Conservation (phyloP, 2,113 vertebrate genomes). For the Percina caprodes region DNA sequence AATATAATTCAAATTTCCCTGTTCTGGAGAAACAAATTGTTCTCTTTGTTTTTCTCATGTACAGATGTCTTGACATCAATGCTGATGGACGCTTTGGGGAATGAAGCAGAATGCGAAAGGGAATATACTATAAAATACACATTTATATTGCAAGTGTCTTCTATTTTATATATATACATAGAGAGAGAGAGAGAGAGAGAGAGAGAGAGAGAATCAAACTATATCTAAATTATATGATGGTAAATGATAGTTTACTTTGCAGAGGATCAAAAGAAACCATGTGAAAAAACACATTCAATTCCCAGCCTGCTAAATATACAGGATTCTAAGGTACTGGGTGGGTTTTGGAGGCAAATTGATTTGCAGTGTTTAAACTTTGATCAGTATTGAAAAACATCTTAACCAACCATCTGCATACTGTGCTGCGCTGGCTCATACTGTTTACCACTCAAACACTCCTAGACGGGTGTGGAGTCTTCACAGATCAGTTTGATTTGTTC, state of each 20-base stretch:
- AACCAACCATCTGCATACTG: neutral
- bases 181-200: neutral
- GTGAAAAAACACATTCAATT: neutral
- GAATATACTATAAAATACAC: slow-evolving; percentile 59
- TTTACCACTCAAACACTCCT: neutral
- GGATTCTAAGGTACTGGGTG: neutral
- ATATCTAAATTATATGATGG: slow-evolving; percentile 57
- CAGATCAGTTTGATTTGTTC: slow-evolving; percentile 3
- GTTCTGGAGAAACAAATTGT: slow-evolving; percentile 39
- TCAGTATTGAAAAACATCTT: neutral
- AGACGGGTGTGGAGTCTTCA: slow-evolving; percentile 17
- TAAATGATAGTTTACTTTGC: slow-evolving; percentile 40
- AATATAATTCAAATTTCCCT: slow-evolving; percentile 12
- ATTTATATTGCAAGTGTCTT: slow-evolving; percentile 52
- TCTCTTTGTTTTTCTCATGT: slow-evolving; percentile 47
- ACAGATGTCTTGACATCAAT: slow-evolving; percentile 42
- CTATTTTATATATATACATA: slow-evolving; percentile 69
- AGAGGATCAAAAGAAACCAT: slow-evolving; percentile 4
- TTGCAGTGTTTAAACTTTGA: neutral
- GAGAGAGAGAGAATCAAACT: neutral
- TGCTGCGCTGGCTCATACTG: slow-evolving; percentile 11
- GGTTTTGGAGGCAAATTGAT: neutral
- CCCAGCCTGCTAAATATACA: neutral
- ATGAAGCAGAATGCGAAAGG: slow-evolving; percentile 30
- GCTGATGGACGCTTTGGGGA: slow-evolving; percentile 41